phyloP scores from a whole-genome alignment of 1,140 invertebrate genomes.

The Neodiprion pinetum region DNA sequence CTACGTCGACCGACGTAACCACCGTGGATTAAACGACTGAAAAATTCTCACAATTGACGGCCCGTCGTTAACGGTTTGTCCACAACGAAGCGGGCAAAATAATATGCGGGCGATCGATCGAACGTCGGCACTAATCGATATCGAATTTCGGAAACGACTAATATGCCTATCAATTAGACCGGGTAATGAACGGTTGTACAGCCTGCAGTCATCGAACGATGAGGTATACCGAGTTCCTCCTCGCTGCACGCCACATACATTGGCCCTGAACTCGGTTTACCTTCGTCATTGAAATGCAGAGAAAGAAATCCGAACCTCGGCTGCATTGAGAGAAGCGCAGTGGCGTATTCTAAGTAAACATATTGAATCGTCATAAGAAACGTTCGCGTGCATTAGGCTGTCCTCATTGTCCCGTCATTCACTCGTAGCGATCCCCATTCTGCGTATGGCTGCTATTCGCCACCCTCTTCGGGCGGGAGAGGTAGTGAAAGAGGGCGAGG shows the following conservation, averaged over 20 bases:
- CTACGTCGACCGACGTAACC: no score
- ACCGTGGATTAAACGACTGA: no score
- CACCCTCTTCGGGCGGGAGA: background rate
- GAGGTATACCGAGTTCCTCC: background rate
- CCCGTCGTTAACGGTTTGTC: no score
- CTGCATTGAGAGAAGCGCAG: constrained; percentile 52
- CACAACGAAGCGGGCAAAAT: no score
- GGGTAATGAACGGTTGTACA: no score
- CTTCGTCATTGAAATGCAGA: constrained; percentile 48
- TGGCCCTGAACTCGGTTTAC: constrained; percentile 49
- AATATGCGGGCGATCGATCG: no score
- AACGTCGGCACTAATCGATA: background rate
- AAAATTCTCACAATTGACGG: no score
- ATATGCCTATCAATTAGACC: background rate
- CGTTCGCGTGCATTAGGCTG: constrained; percentile 58
- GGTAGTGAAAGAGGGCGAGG: background rate
- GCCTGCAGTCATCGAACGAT: no score
- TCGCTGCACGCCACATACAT: background rate
- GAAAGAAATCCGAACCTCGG: constrained; percentile 50
- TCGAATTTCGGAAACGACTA: background rate
- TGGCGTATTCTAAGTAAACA: constrained; percentile 40
- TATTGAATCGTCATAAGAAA: constrained; percentile 62
- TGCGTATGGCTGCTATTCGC: background rate
- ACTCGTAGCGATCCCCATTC: constrained; percentile 49
- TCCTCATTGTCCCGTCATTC: constrained; percentile 64